These are phyloP conservation scores for Linyphia triangularis DNA, from an alignment of 2,888 invertebrate species.

Conservation along the genomic window DNA sequence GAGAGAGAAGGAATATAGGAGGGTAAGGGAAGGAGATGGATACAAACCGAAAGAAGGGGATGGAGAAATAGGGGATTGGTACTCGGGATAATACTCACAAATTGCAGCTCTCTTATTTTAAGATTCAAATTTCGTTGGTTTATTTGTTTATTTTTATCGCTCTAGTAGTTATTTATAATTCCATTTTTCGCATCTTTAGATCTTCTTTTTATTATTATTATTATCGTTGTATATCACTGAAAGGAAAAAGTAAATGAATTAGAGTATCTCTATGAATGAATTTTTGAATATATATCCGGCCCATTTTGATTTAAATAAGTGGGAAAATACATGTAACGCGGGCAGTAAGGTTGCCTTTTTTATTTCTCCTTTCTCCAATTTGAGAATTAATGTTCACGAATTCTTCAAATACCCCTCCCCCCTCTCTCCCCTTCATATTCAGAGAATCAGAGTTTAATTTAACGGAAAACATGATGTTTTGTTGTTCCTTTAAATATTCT, in stretches of 20 bases:
- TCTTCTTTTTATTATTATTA: background rate
- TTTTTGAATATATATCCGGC: slow-evolving; percentile 61
- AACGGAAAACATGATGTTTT: slow-evolving; percentile 30
- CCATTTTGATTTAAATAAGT: slow-evolving; percentile 72
- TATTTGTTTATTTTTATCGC: slow-evolving; percentile 28
- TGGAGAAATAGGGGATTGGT: background rate
- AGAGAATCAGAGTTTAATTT: slow-evolving; percentile 46
- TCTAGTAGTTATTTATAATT: slow-evolving; percentile 52
- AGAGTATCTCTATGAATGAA: slow-evolving; percentile 48
- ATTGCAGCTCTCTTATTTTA: slow-evolving; percentile 70
- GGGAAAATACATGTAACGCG: slow-evolving; percentile 30
- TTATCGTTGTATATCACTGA: background rate
- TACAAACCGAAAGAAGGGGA: slow-evolving; percentile 20
- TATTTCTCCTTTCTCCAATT: background rate
- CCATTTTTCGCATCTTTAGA: slow-evolving; percentile 1
- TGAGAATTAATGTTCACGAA: slow-evolving; percentile 51
- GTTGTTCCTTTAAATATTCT: background rate
- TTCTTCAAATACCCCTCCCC: background rate
- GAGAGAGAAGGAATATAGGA: slow-evolving; percentile 10
- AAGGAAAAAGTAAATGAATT: slow-evolving; percentile 46
- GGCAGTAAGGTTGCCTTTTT: background rate
- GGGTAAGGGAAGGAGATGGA: slow-evolving; percentile 4
- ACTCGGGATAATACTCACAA: slow-evolving; percentile 61
- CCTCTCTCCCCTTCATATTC: background rate
- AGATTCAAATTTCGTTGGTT: slow-evolving; percentile 62